Evolutionary conservation across 92 coral and sea anemone species (phyloP), one percentile per base, ranked within the genome.

Genomic region (Porites evermanni): DNA sequence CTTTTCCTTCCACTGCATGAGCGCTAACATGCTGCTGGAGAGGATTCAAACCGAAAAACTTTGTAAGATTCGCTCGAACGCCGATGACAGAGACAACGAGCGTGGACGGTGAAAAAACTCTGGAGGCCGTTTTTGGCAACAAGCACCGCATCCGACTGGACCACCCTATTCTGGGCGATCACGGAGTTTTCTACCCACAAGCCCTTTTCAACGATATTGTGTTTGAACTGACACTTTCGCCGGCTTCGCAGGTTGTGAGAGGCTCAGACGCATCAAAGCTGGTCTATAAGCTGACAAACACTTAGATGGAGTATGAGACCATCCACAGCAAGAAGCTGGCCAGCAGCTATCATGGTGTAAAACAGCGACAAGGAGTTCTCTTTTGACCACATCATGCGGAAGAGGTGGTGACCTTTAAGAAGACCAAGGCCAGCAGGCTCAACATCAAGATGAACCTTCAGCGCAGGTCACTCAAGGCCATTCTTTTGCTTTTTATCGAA

Each of bases 401-500:
- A 14, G 63, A 84, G 58, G 26, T 18, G 13, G 53, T 63, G 12
- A 16, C 52, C 10, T 44, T 84, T 10, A 3, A 19, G 1, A 72
- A 60, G 12, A 61, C 17, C 7, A 53, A 20, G 0, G 64, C 18
- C 64, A 50, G 63, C 3, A 7, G 10, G 16, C 2, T 74, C 4
- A 75, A 74, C 14, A 2, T 23, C 1, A 12, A 2, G 20, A 32
- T 84, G 2, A 84, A 74, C 52, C 11, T 70, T 7, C 81, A 65
- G 58, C 53, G 90, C 19, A 67, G 74, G 20, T 78, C 79, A 12
- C 6, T 86, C 73, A 78, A 52, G 10, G 90, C 68, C 18, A 20
- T 87, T 12, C 53, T 87, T 64, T 53, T 87, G 16, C 74, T 79
- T 9, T 79, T 87, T 29, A 63, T 79, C 16, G 71, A 79, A 72